Evolutionary conservation across 2,113 vertebrate genomes (phyloP).

Genomic region (Elephantulus edwardii): DNA sequence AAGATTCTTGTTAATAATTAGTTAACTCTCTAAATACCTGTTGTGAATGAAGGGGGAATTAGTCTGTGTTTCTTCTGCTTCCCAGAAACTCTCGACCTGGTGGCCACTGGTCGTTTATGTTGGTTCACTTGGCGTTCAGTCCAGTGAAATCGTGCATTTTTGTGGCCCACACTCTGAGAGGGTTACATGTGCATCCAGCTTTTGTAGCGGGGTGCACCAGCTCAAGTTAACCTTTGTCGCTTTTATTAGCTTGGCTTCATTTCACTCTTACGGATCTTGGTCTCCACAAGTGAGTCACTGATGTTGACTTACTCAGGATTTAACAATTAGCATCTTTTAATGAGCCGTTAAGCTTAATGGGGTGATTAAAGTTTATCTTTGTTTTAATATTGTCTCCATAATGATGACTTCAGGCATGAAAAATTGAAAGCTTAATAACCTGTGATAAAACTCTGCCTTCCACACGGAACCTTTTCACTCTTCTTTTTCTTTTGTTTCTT

Average conservation of each 20-base stretch:
- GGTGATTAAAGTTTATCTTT: background rate
- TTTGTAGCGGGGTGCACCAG: too few species aligned
- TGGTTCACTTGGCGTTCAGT: too few species aligned
- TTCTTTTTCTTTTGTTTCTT: background rate
- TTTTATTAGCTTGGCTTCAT: too few species aligned
- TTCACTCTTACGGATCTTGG: background rate
- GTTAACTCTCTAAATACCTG: background rate
- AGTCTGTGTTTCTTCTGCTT: too few species aligned
- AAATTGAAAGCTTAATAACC: background rate
- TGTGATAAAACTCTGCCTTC: background rate
- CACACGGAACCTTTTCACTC: background rate
- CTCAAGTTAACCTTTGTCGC: too few species aligned
- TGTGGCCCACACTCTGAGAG: too few species aligned
- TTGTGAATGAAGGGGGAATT: too few species aligned
- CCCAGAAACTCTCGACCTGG: too few species aligned
- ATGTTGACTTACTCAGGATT: background rate
- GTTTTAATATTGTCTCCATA: slow-evolving; percentile 30
- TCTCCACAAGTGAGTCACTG: background rate
- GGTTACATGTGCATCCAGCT: too few species aligned
- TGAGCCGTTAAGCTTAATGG: slow-evolving; percentile 5
- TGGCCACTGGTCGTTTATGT: too few species aligned
- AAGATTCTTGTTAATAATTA: background rate
- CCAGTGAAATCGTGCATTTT: too few species aligned
- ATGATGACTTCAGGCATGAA: background rate
- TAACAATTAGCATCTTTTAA: slow-evolving; percentile 1